phyloP scores from a whole-genome alignment of 2,888 invertebrate species.

The Zygogramma bicolorata region DNA sequence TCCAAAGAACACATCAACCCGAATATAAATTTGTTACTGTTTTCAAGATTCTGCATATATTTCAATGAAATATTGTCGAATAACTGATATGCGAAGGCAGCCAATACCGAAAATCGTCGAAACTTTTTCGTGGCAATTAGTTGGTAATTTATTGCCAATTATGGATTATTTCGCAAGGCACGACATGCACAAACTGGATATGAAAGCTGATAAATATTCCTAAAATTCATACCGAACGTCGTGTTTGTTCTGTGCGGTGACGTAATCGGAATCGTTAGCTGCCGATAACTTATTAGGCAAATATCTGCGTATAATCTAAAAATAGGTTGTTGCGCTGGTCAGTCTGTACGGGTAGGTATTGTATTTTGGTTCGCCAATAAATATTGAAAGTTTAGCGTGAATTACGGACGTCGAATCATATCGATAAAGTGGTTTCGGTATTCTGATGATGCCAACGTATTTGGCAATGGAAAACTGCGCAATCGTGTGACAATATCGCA shows the following conservation, averaged over 20 bases:
- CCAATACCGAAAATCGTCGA: neutral
- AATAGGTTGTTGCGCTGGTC: slow-evolving; percentile 45
- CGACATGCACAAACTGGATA: slow-evolving; percentile 2
- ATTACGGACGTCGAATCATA: no score
- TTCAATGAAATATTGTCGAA: neutral
- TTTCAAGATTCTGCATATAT: neutral
- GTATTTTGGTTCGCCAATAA: neutral
- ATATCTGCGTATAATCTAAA: slow-evolving; percentile 42
- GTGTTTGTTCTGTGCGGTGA: slow-evolving; percentile 14
- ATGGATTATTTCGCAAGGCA: neutral
- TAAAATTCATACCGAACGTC: neutral
- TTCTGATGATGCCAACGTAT: no score
- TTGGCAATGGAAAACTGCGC: no score
- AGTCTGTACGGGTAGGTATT: slow-evolving; percentile 33
- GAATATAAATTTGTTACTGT: neutral
- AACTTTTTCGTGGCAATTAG: neutral
- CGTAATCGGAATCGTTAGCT: slow-evolving; percentile 15
- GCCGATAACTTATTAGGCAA: slow-evolving; percentile 35
- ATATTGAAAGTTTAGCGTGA: no score
- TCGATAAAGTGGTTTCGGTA: no score
- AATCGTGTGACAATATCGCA: no score
- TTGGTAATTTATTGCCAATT: neutral
- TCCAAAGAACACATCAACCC: neutral
- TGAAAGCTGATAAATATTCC: slow-evolving; percentile 16
- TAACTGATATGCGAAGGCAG: neutral